Conservation (phyloP, 2,113 vertebrate species). For the Trematomus loennbergii region DNA sequence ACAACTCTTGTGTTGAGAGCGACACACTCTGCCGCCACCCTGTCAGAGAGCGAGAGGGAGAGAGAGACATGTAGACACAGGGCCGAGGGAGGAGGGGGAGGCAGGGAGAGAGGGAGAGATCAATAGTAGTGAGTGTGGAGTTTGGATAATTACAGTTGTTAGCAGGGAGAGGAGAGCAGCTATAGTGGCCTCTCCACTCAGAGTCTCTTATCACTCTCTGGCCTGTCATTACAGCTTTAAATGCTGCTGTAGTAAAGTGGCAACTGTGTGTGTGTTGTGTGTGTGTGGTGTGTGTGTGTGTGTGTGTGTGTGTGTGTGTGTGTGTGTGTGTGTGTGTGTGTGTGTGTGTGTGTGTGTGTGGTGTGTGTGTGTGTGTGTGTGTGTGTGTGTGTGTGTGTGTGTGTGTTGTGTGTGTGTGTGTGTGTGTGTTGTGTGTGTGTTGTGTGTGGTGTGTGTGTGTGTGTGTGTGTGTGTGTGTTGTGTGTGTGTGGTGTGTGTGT, state of each 20-base stretch:
- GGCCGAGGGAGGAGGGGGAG: constrained; percentile 28
- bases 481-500: too few species aligned
- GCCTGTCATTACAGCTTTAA: constrained; percentile 87
- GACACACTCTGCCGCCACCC: constrained; percentile 63
- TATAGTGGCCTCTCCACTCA: constrained; percentile 88
- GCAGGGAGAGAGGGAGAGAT: constrained; percentile 60
- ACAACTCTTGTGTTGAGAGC: constrained; percentile 73
- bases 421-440: not conserved
- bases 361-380: not conserved
- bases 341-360: too few species aligned
- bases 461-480: constrained; percentile 33
- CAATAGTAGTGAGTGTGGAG: constrained; percentile 85
- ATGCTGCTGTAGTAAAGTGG: constrained; percentile 71
- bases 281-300: not conserved
- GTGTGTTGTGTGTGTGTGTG: not conserved
- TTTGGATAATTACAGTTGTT: constrained; percentile 95
- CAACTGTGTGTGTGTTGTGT: constrained; percentile 28
- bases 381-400: too few species aligned
- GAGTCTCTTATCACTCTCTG: constrained; percentile 93
- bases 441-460: too few species aligned
- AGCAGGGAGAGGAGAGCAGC: constrained; percentile 84
- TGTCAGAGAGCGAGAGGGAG: constrained; percentile 35
- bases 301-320: too few species aligned
- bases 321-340: not conserved
- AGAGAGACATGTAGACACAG: constrained; percentile 1